These are phyloP conservation scores for Aplidium turbinatum DNA, from an alignment of 23 tunicate genomes.

Conservation along the genomic window DNA sequence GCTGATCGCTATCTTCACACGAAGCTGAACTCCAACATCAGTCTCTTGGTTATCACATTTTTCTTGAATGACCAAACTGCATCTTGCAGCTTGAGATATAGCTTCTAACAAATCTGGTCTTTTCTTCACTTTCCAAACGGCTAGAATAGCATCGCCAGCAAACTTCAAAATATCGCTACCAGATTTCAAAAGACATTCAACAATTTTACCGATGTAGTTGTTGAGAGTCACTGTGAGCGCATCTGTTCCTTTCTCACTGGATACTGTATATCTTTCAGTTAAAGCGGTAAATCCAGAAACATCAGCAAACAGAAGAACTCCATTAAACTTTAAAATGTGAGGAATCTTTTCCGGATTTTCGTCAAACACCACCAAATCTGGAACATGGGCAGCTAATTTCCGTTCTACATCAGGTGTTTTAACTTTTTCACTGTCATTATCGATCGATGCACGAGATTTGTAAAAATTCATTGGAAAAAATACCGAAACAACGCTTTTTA, in stretches of 20 bases:
- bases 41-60: slow-evolving; percentile 92
- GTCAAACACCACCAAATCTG: slow-evolving; percentile 87
- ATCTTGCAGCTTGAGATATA: slow-evolving; percentile 74
- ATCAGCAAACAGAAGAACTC: slow-evolving; percentile 96
- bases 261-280: slow-evolving; percentile 87
- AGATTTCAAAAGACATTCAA: slow-evolving; percentile 61
- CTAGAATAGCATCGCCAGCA: slow-evolving; percentile 98
- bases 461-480: too few species aligned
- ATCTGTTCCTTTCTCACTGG: slow-evolving; percentile 86
- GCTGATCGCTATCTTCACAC: slow-evolving; percentile 96
- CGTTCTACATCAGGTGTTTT: slow-evolving; percentile 40
- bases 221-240: slow-evolving; percentile 89
- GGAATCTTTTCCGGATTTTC: slow-evolving; percentile 64
- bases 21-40: slow-evolving; percentile 92
- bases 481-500: too few species aligned
- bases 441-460: too few species aligned
- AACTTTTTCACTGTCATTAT: too few species aligned
- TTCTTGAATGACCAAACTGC: slow-evolving; percentile 79
- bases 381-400: slow-evolving; percentile 70
- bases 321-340: slow-evolving; percentile 74
- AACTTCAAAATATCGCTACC: slow-evolving; percentile 97
- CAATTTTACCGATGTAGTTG: slow-evolving; percentile 88
- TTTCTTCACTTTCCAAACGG: slow-evolving; percentile 89
- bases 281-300: slow-evolving; percentile 97
- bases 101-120: slow-evolving; percentile 67